A percentile compares a stretch with the other conserved stretches of the same genome.
phyloP scores from a whole-genome alignment of 2,888 invertebrate genomes.

The Melangyna quadrimaculata region DNA sequence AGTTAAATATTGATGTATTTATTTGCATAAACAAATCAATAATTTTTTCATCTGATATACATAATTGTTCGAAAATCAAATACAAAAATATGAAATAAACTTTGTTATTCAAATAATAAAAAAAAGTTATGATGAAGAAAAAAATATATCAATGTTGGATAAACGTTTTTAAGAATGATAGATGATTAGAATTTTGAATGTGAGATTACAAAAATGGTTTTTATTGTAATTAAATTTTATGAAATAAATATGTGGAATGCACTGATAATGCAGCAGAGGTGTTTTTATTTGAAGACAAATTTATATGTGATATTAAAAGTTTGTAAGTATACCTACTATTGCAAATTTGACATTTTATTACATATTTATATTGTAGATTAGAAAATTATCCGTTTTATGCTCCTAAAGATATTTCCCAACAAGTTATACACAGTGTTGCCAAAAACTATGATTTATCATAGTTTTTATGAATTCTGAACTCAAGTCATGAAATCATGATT shows the following conservation, averaged over 20 bases:
- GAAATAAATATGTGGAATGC: constrained; percentile 43
- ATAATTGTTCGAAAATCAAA: background rate
- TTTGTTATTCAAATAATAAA: background rate
- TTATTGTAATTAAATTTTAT: constrained; percentile 48
- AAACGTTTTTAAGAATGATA: constrained; percentile 20
- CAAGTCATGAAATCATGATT: too few relatives aligned
- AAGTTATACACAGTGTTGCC: too few relatives aligned
- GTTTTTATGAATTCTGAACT: too few relatives aligned
- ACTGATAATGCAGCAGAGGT: background rate
- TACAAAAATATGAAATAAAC: background rate
- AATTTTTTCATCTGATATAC: background rate
- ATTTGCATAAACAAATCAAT: background rate
- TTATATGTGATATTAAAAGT: too few relatives aligned
- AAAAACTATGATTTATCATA: too few relatives aligned
- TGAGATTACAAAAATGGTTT: constrained; percentile 32
- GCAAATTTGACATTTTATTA: too few relatives aligned
- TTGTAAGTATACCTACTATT: too few relatives aligned
- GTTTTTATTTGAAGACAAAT: background rate
- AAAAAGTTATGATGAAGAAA: background rate
- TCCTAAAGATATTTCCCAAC: too few relatives aligned
- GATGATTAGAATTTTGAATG: constrained; percentile 12
- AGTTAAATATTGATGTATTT: background rate
- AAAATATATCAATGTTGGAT: constrained; percentile 39
- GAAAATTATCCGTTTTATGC: too few relatives aligned
- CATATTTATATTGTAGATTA: too few relatives aligned